Conservation (phyloP, 2,113 vertebrate genomes). For the Nothoprocta perdicaria region DNA sequence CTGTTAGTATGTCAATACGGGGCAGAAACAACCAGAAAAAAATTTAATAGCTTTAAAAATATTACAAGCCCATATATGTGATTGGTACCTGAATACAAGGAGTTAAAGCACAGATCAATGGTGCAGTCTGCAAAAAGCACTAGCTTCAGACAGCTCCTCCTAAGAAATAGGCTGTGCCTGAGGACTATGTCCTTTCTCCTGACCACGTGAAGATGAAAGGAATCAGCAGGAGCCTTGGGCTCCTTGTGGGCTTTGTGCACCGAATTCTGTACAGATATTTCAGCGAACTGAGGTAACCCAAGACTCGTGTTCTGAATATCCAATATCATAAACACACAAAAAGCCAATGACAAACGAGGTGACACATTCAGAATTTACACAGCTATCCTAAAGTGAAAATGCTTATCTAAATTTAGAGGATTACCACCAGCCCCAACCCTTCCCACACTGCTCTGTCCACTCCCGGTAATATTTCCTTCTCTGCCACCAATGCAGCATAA, state of each 20-base stretch:
- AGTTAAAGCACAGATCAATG: background rate
- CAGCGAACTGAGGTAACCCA: background rate
- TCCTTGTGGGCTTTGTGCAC: background rate
- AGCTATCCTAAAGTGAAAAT: background rate
- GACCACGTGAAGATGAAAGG: background rate
- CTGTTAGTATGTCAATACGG: background rate
- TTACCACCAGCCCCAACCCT: background rate
- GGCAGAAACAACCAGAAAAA: background rate
- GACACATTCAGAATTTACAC: background rate
- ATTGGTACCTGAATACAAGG: background rate
- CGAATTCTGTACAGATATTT: background rate
- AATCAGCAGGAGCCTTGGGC: background rate
- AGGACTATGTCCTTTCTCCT: background rate
- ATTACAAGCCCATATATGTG: background rate
- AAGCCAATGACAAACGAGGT: background rate
- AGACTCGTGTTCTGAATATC: background rate
- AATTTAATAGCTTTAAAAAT: background rate
- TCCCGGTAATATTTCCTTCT: conserved; percentile 13
- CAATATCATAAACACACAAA: background rate
- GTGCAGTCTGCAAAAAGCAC: background rate
- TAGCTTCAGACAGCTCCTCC: background rate
- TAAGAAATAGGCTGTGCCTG: background rate
- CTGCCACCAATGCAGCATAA: background rate
- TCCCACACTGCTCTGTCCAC: background rate
- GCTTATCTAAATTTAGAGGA: background rate